These are phyloP conservation scores for Ormyrus rosae DNA, from an alignment of 2,888 invertebrate genomes.

Conservation along the genomic window DNA sequence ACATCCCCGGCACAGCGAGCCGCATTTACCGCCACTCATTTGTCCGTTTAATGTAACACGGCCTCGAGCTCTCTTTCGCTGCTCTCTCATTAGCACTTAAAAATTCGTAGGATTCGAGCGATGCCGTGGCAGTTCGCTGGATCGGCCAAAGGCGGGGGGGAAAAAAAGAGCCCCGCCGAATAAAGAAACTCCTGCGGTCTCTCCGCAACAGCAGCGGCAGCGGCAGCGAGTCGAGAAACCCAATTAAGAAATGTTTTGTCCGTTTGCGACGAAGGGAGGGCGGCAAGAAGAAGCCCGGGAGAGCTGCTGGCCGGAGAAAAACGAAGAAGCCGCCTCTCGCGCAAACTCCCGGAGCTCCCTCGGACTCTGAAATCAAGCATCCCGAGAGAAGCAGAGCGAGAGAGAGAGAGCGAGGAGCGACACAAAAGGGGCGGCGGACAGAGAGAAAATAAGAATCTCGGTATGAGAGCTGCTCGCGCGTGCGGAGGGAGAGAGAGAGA, in stretches of 20 bases:
- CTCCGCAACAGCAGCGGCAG: slow-evolving; percentile 46
- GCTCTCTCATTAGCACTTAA: slow-evolving; percentile 56
- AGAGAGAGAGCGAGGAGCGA: slow-evolving; percentile 24
- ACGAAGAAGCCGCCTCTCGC: slow-evolving; percentile 37
- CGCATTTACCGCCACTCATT: slow-evolving; percentile 62
- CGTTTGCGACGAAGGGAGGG: slow-evolving; percentile 62
- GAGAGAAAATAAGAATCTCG: slow-evolving; percentile 58
- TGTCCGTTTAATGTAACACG: slow-evolving; percentile 54
- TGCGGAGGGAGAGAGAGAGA: slow-evolving; percentile 6
- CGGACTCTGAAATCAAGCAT: slow-evolving; percentile 30
- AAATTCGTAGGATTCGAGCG: slow-evolving; percentile 52
- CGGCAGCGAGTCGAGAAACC: slow-evolving; percentile 66
- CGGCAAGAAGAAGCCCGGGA: slow-evolving; percentile 59
- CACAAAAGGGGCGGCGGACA: slow-evolving; percentile 54
- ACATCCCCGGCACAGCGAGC: slow-evolving; percentile 55
- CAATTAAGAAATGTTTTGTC: slow-evolving; percentile 77
- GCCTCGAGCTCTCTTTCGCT: slow-evolving; percentile 29
- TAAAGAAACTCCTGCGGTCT: slow-evolving; percentile 47
- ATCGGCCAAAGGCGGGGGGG: slow-evolving; percentile 1
- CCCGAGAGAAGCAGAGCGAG: slow-evolving; percentile 11
- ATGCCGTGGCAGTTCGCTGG: slow-evolving; percentile 5
- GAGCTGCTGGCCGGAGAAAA: slow-evolving; percentile 49
- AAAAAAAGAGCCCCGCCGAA: slow-evolving; percentile 24
- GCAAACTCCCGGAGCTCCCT: slow-evolving; percentile 22
- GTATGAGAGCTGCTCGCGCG: slow-evolving; percentile 25